Conservation (phyloP, 2,888 invertebrate species). For the Strigamia maritima region DNA sequence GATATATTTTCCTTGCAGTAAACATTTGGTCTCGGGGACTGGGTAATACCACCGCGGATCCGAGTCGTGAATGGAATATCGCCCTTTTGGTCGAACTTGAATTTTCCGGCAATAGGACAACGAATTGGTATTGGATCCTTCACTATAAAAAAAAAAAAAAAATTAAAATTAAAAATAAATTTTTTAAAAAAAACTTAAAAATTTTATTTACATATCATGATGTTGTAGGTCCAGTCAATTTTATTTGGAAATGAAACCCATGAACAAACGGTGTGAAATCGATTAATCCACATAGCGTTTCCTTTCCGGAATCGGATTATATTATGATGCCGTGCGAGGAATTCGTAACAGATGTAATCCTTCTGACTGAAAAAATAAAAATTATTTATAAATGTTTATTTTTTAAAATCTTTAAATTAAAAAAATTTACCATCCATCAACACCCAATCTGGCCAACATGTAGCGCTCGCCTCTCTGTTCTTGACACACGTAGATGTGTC, state of each 20-base stretch:
- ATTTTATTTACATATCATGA: constrained; percentile 63
- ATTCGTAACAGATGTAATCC: constrained; percentile 95
- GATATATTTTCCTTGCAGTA: constrained; percentile 91
- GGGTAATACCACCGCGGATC: constrained; percentile 91
- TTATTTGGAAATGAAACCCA: constrained; percentile 88
- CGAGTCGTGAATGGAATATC: constrained; percentile 87
- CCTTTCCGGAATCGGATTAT: constrained; percentile 73
- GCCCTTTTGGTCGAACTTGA: constrained; percentile 87
- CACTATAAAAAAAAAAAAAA: constrained; percentile 53
- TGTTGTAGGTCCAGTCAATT: constrained; percentile 80
- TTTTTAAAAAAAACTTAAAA: constrained; percentile 12
- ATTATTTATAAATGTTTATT: background rate
- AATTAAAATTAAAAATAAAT: too few species aligned
- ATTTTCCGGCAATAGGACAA: constrained; percentile 95
- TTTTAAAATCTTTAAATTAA: background rate
- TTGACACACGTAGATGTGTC: constrained; percentile 83
- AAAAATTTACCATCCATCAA: constrained; percentile 76
- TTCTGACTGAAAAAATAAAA: constrained; percentile 76
- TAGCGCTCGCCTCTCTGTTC: constrained; percentile 85
- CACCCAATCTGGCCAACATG: constrained; percentile 94
- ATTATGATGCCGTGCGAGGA: constrained; percentile 92
- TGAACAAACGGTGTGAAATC: constrained; percentile 88
- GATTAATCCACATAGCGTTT: constrained; percentile 77
- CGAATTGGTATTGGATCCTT: constrained; percentile 85
- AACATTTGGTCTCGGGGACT: constrained; percentile 86